Conservation (phyloP, 2,797 vertebrate species). For the Poliocrania exsul region DNA sequence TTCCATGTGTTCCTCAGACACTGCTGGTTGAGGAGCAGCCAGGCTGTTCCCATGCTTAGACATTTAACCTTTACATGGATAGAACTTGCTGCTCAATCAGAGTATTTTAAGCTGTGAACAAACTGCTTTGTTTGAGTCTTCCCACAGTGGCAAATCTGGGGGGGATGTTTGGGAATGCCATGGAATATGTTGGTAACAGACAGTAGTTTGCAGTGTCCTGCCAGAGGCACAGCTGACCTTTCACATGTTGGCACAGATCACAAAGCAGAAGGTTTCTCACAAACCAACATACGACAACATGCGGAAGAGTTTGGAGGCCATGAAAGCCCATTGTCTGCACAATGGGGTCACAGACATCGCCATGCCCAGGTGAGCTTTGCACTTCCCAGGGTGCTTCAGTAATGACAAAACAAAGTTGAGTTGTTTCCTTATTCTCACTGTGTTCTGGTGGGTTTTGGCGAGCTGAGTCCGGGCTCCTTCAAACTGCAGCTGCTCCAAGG, state of each 20-base stretch:
- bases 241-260: conserved; percentile 78
- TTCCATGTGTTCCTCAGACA: neutral
- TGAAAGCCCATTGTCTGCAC: conserved; percentile 86
- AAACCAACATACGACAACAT: conserved; percentile 88
- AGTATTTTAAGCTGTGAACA: neutral
- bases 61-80: neutral
- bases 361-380: conserved; percentile 87
- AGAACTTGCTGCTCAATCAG: neutral
- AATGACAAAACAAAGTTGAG: neutral
- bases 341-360: conserved; percentile 86
- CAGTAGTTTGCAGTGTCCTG: neutral
- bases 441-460: neutral
- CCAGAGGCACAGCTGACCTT: neutral
- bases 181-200: neutral
- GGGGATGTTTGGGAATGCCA: neutral
- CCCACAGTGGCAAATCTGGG: neutral
- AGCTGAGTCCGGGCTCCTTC: neutral
- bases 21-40: neutral
- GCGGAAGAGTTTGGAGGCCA: conserved; percentile 85
- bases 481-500: neutral
- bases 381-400: neutral
- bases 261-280: conserved; percentile 86
- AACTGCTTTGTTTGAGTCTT: neutral
- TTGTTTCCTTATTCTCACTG: neutral
- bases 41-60: neutral